phyloP scores from a whole-genome alignment of 2,797 vertebrate species.

The Periparus ater region DNA sequence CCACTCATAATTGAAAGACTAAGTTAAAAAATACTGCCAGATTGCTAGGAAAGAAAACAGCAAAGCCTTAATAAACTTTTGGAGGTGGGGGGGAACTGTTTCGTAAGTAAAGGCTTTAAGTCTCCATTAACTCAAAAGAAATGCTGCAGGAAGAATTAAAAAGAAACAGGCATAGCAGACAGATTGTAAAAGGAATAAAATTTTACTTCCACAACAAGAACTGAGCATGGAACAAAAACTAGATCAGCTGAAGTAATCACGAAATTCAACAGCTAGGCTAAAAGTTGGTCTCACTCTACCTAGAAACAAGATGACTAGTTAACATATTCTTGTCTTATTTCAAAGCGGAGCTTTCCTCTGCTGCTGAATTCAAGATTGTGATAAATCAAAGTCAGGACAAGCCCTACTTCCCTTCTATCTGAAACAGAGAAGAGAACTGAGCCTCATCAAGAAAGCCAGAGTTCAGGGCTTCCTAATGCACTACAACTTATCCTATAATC shows the following conservation, averaged over 20 bases:
- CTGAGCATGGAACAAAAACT: background rate
- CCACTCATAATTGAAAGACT: background rate
- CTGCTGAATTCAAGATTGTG: background rate
- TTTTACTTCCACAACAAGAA: background rate
- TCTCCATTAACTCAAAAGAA: background rate
- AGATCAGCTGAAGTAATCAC: background rate
- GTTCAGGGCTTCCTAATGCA: background rate
- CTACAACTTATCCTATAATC: background rate
- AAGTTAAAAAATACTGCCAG: background rate
- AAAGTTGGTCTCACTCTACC: background rate
- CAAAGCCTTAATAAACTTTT: background rate
- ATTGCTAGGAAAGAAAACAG: background rate
- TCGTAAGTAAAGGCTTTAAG: background rate
- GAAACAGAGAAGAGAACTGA: background rate
- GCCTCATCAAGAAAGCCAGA: fast-evolving
- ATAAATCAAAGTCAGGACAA: background rate
- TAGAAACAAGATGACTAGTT: background rate
- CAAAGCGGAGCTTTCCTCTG: background rate
- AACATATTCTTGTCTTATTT: background rate
- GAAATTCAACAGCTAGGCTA: background rate
- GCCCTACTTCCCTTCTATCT: background rate
- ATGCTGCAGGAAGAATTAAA: background rate
- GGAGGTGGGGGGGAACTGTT: background rate
- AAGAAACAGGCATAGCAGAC: background rate
- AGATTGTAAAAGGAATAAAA: background rate